These are phyloP conservation scores for Vanessa cardui DNA, from an alignment of 2,888 invertebrate genomes.

Conservation along the genomic window DNA sequence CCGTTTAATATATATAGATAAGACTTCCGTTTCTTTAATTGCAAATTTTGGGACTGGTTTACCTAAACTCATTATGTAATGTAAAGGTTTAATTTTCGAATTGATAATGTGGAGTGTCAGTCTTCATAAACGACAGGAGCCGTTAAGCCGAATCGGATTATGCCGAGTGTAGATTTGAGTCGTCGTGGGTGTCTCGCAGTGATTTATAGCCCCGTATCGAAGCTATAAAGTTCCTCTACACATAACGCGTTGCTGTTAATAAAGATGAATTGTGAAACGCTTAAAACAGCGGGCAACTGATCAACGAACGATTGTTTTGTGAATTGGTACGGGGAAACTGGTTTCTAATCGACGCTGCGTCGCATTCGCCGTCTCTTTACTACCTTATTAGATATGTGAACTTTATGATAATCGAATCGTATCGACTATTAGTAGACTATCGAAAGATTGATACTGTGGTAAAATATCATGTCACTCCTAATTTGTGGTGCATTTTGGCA, in stretches of 20 bases:
- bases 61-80: background rate
- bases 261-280: constrained; percentile 43
- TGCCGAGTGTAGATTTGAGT: constrained; percentile 50
- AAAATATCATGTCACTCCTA: constrained; percentile 1
- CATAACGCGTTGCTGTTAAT: constrained; percentile 47
- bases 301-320: constrained; percentile 39
- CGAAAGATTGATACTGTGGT: constrained; percentile 24
- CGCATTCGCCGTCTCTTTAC: constrained; percentile 34
- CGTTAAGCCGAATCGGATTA: constrained; percentile 59
- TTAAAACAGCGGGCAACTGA: constrained; percentile 36
- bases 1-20: background rate
- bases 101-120: constrained; percentile 41
- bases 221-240: constrained; percentile 60
- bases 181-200: constrained; percentile 69
- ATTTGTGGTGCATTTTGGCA: background rate
- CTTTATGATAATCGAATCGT: constrained; percentile 30
- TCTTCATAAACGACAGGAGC: constrained; percentile 58
- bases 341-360: constrained; percentile 40
- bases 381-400: constrained; percentile 33
- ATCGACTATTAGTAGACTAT: constrained; percentile 21
- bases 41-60: background rate
- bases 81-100: constrained; percentile 17
- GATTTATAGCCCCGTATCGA: constrained; percentile 62
- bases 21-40: constrained; percentile 10
- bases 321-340: constrained; percentile 41